These are phyloP conservation scores for Zaprionus capensis DNA, from an alignment of 1,140 invertebrate species.

Conservation along the genomic window DNA sequence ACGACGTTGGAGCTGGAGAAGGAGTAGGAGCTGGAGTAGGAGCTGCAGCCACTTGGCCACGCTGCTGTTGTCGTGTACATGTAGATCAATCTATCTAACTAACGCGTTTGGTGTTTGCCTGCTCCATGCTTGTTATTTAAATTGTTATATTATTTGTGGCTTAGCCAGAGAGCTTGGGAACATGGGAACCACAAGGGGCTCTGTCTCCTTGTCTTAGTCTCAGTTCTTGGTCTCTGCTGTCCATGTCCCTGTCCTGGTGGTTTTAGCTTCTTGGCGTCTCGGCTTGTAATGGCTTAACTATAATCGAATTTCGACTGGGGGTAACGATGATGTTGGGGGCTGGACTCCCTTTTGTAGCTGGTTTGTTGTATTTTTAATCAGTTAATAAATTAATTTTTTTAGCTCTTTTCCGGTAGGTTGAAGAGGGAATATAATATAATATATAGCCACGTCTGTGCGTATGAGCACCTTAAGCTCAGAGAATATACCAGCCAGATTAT, in stretches of 20 bases:
- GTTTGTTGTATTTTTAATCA: conserved; percentile 69
- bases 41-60: conserved; percentile 48
- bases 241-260: background rate
- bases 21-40: conserved; percentile 22
- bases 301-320: conserved; percentile 75
- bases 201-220: background rate
- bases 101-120: conserved; percentile 80
- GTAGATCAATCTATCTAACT: conserved; percentile 83
- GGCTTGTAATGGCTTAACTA: conserved; percentile 74
- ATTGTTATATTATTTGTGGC: conserved; percentile 83
- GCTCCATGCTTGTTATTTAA: conserved; percentile 78
- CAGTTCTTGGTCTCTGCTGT: background rate
- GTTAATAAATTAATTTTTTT: conserved; percentile 59
- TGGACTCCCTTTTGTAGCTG: conserved; percentile 58
- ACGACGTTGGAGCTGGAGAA: conserved; percentile 11
- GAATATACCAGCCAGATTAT: background rate
- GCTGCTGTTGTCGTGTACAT: conserved; percentile 79
- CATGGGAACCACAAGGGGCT: conserved; percentile 53
- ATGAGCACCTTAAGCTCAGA: background rate
- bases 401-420: background rate
- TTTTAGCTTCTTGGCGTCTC: conserved; percentile 23
- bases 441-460: background rate
- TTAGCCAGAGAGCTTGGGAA: conserved; percentile 64
- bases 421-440: no score
- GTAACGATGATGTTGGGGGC: conserved; percentile 12